Evolutionary conservation across 2,113 vertebrate species (phyloP).

Genomic region (Thalassoma bifasciatum): DNA sequence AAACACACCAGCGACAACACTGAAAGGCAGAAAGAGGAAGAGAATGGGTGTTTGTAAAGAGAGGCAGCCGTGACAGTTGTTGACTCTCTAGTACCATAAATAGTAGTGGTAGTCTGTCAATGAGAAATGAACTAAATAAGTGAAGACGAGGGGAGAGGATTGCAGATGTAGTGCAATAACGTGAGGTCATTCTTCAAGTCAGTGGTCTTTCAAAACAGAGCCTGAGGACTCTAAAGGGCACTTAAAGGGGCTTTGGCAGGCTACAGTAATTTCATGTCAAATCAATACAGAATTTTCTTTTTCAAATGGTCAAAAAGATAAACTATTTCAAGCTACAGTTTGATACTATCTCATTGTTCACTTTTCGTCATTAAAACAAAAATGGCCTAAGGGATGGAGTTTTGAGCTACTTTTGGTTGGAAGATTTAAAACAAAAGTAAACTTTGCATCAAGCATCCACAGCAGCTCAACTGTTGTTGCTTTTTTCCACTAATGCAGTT

Average conservation of each 20-base stretch:
- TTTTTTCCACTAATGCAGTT: too few species aligned
- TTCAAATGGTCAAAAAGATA: too few species aligned
- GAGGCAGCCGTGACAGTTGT: conserved; percentile 64
- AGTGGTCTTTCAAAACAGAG: conserved; percentile 21
- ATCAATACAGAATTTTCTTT: not conserved
- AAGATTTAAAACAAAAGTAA: too few species aligned
- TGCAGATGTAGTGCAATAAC: conserved; percentile 53
- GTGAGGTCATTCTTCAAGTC: conserved; percentile 44
- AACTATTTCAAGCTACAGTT: too few species aligned
- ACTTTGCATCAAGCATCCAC: too few species aligned
- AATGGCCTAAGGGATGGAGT: too few species aligned
- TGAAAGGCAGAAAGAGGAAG: conserved; percentile 60
- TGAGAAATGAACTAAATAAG: conserved; percentile 74
- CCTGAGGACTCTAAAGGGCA: not conserved
- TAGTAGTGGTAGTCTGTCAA: conserved; percentile 70
- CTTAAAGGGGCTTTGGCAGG: not conserved
- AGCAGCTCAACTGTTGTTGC: too few species aligned
- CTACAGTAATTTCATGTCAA: not conserved
- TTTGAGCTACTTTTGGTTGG: too few species aligned
- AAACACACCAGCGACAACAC: conserved; percentile 74
- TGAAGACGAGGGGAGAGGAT: conserved; percentile 50
- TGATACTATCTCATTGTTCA: too few species aligned
- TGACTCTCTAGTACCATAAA: conserved; percentile 69
- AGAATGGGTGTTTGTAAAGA: conserved; percentile 57
- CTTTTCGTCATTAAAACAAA: too few species aligned